phyloP scores from a whole-genome alignment of 2,113 vertebrate species.

The Anseranas semipalmata region DNA sequence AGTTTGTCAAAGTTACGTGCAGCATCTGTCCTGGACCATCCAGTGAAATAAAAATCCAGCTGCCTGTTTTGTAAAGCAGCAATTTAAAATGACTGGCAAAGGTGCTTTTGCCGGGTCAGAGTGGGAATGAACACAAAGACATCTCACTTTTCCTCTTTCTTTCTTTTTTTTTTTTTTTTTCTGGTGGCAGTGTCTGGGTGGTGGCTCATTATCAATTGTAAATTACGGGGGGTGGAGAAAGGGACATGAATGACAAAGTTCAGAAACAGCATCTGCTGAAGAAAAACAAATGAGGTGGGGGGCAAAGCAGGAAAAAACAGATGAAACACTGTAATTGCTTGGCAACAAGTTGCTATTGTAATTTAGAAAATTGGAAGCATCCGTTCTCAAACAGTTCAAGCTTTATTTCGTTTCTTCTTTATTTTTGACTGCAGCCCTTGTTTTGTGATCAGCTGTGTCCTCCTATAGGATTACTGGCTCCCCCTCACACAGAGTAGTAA shows the following conservation, averaged over 20 bases:
- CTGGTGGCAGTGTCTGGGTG: neutral
- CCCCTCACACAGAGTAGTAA: constrained; percentile 12
- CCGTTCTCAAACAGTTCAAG: constrained; percentile 62
- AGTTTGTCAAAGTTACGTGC: neutral
- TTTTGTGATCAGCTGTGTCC: constrained; percentile 53
- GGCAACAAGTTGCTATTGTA: constrained; percentile 69
- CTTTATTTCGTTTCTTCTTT: constrained; percentile 51
- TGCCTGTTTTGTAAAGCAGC: neutral
- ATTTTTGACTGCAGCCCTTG: constrained; percentile 45
- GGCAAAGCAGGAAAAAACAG: constrained; percentile 59
- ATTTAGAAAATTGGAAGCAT: constrained; percentile 75
- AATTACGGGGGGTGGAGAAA: constrained; percentile 34
- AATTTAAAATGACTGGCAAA: constrained; percentile 2
- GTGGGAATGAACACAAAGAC: neutral
- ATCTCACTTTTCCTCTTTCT: neutral
- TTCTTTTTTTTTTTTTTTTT: neutral
- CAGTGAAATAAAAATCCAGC: neutral
- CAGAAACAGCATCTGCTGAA: constrained; percentile 65
- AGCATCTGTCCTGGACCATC: neutral
- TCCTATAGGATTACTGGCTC: constrained; percentile 31
- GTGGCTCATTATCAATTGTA: constrained; percentile 54
- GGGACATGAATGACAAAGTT: constrained; percentile 42
- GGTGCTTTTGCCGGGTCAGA: neutral
- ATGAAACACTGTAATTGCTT: constrained; percentile 63
- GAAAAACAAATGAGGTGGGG: constrained; percentile 65